phyloP scores from a whole-genome alignment of 92 coral and sea anemone genomes.

The Blastomussa wellsi region DNA sequence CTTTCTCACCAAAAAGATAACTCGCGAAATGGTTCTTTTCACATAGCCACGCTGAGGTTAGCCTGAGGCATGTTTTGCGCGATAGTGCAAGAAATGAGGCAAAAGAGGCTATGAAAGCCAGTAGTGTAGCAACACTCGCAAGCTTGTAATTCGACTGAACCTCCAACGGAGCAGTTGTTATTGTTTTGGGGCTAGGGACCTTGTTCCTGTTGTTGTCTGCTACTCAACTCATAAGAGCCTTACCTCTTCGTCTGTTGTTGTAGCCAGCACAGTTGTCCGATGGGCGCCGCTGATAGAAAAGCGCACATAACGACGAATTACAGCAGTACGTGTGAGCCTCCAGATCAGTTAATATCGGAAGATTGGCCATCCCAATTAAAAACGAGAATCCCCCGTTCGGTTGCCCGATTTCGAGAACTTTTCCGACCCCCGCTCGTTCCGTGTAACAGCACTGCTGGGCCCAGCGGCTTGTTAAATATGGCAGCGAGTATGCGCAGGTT shows the following conservation, averaged over 20 bases:
- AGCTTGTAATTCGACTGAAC: too few species aligned
- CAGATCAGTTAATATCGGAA: conserved; percentile 34
- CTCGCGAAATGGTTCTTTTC: too few species aligned
- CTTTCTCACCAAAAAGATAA: too few species aligned
- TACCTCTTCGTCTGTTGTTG: conserved; percentile 32
- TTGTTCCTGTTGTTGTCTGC: too few species aligned
- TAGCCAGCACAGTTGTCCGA: conserved; percentile 34
- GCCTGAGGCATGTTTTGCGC: too few species aligned
- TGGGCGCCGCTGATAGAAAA: conserved; percentile 51
- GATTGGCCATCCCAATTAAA: neutral
- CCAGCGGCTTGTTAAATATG: conserved; percentile 13
- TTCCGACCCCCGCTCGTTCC: neutral
- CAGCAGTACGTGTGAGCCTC: conserved; percentile 56
- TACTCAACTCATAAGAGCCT: neutral
- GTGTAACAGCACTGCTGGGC: conserved; percentile 44
- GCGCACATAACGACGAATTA: conserved; percentile 36
- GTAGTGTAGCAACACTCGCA: too few species aligned
- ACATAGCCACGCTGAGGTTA: too few species aligned
- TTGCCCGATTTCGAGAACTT: neutral
- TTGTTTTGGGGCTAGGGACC: too few species aligned
- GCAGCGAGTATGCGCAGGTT: conserved; percentile 30
- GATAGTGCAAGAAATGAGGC: too few species aligned
- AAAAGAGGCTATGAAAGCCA: too few species aligned
- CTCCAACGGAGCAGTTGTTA: too few species aligned
- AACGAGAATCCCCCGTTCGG: conserved; percentile 23